Conservation (phyloP, 2,113 vertebrate genomes). For the Carassius gibelio region DNA sequence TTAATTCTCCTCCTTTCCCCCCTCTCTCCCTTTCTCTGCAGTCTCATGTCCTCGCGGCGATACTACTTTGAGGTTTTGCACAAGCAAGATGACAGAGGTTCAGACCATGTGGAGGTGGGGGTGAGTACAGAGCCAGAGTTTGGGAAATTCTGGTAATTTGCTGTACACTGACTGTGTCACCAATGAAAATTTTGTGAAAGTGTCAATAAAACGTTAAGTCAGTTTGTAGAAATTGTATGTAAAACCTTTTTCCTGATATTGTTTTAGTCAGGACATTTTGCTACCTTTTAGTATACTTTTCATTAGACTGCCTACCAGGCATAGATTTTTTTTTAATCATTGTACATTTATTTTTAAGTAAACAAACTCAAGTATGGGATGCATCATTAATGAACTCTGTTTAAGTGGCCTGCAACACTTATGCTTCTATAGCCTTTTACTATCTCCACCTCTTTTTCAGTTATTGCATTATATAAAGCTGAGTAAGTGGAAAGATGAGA, state of each 20-base stretch:
- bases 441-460: background rate
- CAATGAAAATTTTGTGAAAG: background rate
- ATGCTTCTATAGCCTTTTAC: background rate
- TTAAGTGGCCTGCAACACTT: background rate
- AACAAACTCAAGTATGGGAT: slow-evolving; percentile 23
- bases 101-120: slow-evolving; percentile 96
- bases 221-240: slow-evolving; percentile 4
- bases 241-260: background rate
- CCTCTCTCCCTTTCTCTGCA: slow-evolving; percentile 60
- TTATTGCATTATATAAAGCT: slow-evolving; percentile 32
- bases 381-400: background rate
- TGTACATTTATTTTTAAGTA: background rate
- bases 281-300: background rate
- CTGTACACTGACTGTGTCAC: background rate
- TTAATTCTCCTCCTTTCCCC: background rate
- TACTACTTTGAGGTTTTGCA: slow-evolving; percentile 99
- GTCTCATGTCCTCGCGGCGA: slow-evolving; percentile 88
- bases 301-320: background rate
- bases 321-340: slow-evolving; percentile 6
- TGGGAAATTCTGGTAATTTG: background rate
- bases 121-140: slow-evolving; percentile 72
- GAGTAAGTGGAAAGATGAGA: background rate
- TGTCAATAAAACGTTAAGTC: background rate
- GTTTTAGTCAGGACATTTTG: background rate
- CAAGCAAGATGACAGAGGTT: slow-evolving; percentile 95